Percentiles rank a stretch among this genome's conserved stretches.
Conservation (phyloP, 2,797 vertebrate species). For the Danio aesculapii region DNA sequence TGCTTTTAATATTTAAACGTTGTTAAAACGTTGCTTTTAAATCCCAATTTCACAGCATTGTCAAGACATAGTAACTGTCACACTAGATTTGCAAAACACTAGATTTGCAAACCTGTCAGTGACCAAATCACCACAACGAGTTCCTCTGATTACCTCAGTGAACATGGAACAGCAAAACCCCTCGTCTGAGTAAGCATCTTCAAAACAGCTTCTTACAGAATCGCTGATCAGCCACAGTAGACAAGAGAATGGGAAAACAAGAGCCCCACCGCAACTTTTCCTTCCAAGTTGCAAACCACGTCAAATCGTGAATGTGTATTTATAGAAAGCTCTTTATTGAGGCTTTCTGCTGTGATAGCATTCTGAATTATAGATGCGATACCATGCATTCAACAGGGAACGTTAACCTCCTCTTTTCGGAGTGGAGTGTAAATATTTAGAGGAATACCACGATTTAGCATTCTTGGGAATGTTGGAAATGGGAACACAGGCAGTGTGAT, state of each 20-base stretch:
- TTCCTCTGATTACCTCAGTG: not conserved
- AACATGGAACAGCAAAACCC: not conserved
- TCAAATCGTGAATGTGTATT: conserved; percentile 35
- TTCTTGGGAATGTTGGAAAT: conserved; percentile 17
- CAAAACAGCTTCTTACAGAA: conserved; percentile 56
- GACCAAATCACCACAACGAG: conserved; percentile 6
- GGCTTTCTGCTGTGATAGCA: conserved; percentile 38
- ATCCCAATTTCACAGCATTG: not conserved
- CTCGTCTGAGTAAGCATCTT: conserved; percentile 20
- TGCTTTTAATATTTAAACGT: no score
- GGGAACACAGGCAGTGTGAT: conserved; percentile 1
- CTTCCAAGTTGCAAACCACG: conserved; percentile 15
- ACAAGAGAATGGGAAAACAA: conserved; percentile 19
- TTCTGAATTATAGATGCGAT: conserved; percentile 45
- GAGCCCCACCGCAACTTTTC: conserved; percentile 16
- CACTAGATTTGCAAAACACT: conserved; percentile 14
- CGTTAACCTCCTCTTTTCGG: conserved; percentile 25
- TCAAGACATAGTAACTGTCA: conserved; percentile 1
- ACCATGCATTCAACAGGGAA: conserved; percentile 27
- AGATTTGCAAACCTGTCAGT: conserved; percentile 19
- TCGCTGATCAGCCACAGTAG: conserved; percentile 29
- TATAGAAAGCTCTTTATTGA: conserved; percentile 37
- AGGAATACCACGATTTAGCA: conserved; percentile 6
- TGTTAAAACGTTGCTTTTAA: not conserved
- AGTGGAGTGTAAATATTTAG: conserved; percentile 48